Evolutionary conservation across 2,113 vertebrate genomes (phyloP).

Genomic region (Menidia beryllina): DNA sequence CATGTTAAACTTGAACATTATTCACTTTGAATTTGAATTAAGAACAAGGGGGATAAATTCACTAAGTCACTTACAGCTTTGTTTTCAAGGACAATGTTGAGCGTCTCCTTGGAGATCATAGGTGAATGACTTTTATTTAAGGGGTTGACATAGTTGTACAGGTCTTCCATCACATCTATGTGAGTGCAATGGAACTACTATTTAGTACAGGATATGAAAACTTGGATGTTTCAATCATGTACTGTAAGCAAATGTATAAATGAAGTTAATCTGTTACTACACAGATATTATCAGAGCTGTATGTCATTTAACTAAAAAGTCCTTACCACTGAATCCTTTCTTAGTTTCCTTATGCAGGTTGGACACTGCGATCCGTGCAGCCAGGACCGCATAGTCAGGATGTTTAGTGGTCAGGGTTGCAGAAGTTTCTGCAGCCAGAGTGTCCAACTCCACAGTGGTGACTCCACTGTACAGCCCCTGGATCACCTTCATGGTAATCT

Average conservation of each 20-base stretch:
- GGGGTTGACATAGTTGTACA: conserved; percentile 92
- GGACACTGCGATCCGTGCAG: conserved; percentile 94
- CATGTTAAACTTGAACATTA: not conserved
- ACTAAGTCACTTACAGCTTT: conserved; percentile 89
- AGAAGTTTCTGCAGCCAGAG: conserved; percentile 92
- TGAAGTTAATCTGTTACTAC: no score
- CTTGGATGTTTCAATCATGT: not conserved
- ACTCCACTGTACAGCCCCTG: conserved; percentile 96
- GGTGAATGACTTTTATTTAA: conserved; percentile 90
- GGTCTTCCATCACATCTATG: conserved; percentile 96
- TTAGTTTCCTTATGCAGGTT: conserved; percentile 98
- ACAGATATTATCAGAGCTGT: no score
- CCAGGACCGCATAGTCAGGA: conserved; percentile 95
- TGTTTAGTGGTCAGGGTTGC: conserved; percentile 97
- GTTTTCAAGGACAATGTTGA: conserved; percentile 89
- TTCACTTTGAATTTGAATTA: not conserved
- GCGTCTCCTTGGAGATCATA: conserved; percentile 92
- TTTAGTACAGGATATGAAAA: not conserved
- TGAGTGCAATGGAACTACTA: conserved; percentile 8
- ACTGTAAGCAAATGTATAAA: not conserved
- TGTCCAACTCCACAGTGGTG: conserved; percentile 94
- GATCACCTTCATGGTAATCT: conserved; percentile 99
- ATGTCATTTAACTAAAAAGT: no score
- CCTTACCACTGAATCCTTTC: conserved; percentile 96
- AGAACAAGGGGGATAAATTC: not conserved